Evolutionary conservation across 2,888 invertebrate species (phyloP).

Genomic region (Drosophila leonis): DNA sequence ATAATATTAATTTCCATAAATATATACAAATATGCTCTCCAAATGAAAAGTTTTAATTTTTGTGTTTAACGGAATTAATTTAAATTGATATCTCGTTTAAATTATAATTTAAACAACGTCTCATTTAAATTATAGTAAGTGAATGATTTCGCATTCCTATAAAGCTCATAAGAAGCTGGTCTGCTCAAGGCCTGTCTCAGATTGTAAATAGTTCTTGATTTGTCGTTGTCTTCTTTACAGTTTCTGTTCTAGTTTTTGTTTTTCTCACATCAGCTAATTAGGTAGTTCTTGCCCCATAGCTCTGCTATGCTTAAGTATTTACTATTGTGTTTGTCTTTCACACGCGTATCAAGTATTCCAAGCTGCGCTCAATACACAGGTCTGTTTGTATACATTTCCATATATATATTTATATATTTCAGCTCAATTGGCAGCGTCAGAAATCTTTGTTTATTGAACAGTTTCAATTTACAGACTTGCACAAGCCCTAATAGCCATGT

Average conservation of each 20-base stretch:
- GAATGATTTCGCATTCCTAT: conserved; percentile 1
- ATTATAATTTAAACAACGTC: background rate
- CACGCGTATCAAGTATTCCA: conserved; percentile 46
- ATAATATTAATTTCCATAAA: too few relatives aligned
- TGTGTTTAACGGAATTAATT: background rate
- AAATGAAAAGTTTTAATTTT: background rate
- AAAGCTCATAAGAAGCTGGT: background rate
- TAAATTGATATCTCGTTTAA: background rate
- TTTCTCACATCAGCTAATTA: background rate
- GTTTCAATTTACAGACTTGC: conserved; percentile 46
- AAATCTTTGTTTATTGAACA: conserved; percentile 44
- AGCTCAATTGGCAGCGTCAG: conserved; percentile 34
- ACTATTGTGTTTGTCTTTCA: conserved; percentile 42
- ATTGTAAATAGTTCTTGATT: conserved; percentile 1
- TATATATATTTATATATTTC: conserved; percentile 17
- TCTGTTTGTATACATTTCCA: conserved; percentile 16
- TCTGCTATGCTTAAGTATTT: conserved; percentile 3
- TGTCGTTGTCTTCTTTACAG: background rate
- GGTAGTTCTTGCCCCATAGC: conserved; percentile 2
- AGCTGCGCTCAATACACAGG: conserved; percentile 20
- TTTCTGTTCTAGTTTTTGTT: conserved; percentile 31
- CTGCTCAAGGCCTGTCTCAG: background rate
- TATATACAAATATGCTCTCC: too few relatives aligned
- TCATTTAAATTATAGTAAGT: background rate
- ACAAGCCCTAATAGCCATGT: conserved; percentile 30